Base-by-base conservation (phyloP, 2,113 vertebrate species). In the Lepus timidus region DNA sequence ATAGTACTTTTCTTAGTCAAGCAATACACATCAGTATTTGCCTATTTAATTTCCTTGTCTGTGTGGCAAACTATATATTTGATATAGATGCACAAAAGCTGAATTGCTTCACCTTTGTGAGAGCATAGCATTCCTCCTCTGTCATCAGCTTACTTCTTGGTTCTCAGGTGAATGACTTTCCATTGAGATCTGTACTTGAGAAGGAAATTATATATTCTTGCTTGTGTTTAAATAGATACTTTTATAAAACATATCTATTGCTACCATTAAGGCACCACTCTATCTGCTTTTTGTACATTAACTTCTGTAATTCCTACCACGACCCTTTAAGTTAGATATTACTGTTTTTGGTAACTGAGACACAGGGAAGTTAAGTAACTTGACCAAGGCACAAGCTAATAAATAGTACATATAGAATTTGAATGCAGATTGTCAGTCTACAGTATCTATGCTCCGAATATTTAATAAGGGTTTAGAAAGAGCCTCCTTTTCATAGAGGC, bases 211-310 rank as follows among this genome's bases (percentile, higher is more conserved):
- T 61, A 36, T 3, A 14, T 76, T 73, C 19, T 44, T 68, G 11
- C 70, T 84, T 92, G 49, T 9, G 73, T 88, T 93, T 85, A 29
- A 85, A 81, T 12, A 78, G 75, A 2, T 3, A 90, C 49, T 93
- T 81, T 90, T 93, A 23, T 9, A 22, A 76, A 79, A 76, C 17
- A 52, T 52, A 44, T 36, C 12, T 25, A 29, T 10, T 67, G 23
- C 68, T 52, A 20, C 44, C 25, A 70, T 58, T 65, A 65, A 4
- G 1, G 9, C 3, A 55, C 31, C 16, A 23, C 31, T 90, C 9
- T 74, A 10, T 51, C 61, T 5, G 19, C 58, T 79, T 90, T n/a
- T 64, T 86, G 75, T 80, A 10, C 64, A 62, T 73, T 83, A 79
- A n/a, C 29, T 84, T 78, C 25, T 91, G 31, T 81, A 44, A 88